phyloP scores from a whole-genome alignment of 2,888 invertebrate genomes.

The Ormyrus labotus region DNA sequence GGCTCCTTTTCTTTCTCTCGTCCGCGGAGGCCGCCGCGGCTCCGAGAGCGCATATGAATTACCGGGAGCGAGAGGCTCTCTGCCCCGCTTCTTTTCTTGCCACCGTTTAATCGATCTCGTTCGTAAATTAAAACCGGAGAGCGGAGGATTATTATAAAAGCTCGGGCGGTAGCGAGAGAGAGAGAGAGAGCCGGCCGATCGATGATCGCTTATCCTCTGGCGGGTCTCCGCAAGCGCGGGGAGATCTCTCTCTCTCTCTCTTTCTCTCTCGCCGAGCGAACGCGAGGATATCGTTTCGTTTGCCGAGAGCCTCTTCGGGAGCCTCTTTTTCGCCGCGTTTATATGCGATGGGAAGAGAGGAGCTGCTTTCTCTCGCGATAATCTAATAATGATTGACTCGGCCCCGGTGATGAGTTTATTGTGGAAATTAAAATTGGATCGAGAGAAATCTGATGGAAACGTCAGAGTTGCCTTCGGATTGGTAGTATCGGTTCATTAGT shows the following conservation, averaged over 20 bases:
- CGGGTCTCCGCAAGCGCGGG: no score
- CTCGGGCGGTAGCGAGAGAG: background rate
- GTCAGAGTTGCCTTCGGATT: no score
- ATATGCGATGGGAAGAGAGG: background rate
- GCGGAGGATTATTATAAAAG: constrained; percentile 23
- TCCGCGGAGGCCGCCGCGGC: constrained; percentile 41
- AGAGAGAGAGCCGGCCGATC: constrained; percentile 7
- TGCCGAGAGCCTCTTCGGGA: constrained; percentile 26
- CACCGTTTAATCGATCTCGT: constrained; percentile 71
- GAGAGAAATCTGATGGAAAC: no score
- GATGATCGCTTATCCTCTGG: constrained; percentile 39
- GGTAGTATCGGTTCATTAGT: no score
- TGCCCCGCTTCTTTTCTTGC: constrained; percentile 62
- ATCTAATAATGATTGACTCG: constrained; percentile 21
- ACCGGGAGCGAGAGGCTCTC: constrained; percentile 58
- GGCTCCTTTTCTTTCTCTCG: background rate
- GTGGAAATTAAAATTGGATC: constrained; percentile 26
- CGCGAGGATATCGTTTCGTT: constrained; percentile 13
- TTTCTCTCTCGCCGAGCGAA: background rate
- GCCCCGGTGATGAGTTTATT: background rate
- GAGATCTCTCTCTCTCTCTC: no score
- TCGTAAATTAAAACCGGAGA: constrained; percentile 64
- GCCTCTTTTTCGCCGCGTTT: constrained; percentile 21
- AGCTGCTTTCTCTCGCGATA: constrained; percentile 9
- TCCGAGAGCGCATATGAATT: constrained; percentile 65